Percentiles rank a stretch among this genome's conserved stretches.
These are phyloP conservation scores for Geotria australis DNA, from an alignment of 2,797 vertebrate species.

Conservation along the genomic window DNA sequence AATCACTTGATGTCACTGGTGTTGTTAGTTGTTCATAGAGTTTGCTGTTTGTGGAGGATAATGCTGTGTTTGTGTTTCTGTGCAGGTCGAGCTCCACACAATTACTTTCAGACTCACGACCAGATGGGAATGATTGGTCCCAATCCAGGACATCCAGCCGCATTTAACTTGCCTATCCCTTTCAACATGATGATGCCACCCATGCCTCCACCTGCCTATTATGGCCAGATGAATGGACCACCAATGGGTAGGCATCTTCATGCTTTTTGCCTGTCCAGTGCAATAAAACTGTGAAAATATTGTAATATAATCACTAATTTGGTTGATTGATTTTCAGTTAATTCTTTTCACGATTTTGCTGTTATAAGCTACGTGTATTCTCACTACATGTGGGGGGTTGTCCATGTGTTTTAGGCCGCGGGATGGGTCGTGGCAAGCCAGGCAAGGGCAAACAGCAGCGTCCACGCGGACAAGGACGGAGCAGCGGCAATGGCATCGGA, in stretches of 20 bases:
- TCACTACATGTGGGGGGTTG: too few relatives aligned
- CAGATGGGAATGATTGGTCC: slow-evolving; percentile 94
- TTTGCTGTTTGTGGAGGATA: too few relatives aligned
- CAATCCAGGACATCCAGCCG: slow-evolving; percentile 51
- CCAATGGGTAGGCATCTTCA: slow-evolving; percentile 23
- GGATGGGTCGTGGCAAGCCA: slow-evolving; percentile 51
- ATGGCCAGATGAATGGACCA: slow-evolving; percentile 67
- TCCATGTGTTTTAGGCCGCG: slow-evolving; percentile 23
- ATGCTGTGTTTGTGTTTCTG: neutral
- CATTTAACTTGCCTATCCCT: slow-evolving; percentile 90
- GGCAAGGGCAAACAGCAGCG: slow-evolving; percentile 72
- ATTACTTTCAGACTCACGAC: slow-evolving; percentile 97
- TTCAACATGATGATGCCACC: slow-evolving; percentile 96
- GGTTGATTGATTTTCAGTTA: too few relatives aligned
- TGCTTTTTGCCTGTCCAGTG: neutral
- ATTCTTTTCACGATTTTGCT: too few relatives aligned
- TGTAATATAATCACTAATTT: too few relatives aligned
- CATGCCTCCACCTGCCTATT: slow-evolving; percentile 66
- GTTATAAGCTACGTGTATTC: too few relatives aligned
- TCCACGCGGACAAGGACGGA: slow-evolving; percentile 31
- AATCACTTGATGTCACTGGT: neutral
- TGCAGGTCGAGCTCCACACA: slow-evolving; percentile 42
- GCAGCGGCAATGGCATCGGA: slow-evolving; percentile 34
- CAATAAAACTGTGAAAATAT: too few relatives aligned
- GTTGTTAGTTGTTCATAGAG: neutral